Evolutionary conservation across 64 coral and sea anemone genomes (phyloP), one percentile per base, ranked within the genome.

Genomic region (Platygyra sinensis): DNA sequence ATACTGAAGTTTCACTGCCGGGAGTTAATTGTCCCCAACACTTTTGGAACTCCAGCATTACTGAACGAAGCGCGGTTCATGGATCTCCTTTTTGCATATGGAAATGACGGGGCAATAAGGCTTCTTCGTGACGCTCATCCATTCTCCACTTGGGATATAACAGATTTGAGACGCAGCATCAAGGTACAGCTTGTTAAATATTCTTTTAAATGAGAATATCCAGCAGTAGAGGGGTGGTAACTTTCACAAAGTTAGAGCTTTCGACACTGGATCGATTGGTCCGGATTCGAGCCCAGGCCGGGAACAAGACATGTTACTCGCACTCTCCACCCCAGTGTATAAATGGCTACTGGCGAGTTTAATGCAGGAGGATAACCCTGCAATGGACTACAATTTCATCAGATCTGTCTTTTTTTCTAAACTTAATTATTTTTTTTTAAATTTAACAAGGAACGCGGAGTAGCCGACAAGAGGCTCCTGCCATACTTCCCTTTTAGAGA

Each of bases 401-500:
- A 15, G 15, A 5, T 57, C 54, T 57, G 54, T 60, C 18, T 1
- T 31, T 15, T 7, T 19, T 8, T 83, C 11, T 36, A 36, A 36
- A 36, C 33, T 1, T 36, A 36, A 36, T 36, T 36, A 36, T 36
- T 36, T n/a, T 67, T 67, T 22, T 67, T 67, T n/a, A 5, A 24
- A 8, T 67, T n/a, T 67, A 22, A 22, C 18, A 24, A 96, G 94
- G 89, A 92, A 92, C 94, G 94, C 65, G 94, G 94, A 25, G 27
- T 96, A 42, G 73, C 89, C 63, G 77, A 96, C 49, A 52, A 24
- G 4, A 42, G n/a, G 10, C 51, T 72, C 9, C 32, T 96, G 11
- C 76, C 94, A 5, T 96, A 92, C 52, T 96, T 82, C 20, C 94
- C 94, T 5, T 96, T 92, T 74, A 86, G 90, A 9, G 94, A 92